phyloP scores from a whole-genome alignment of 2,797 vertebrate species.

The Eutrigla gurnardus region DNA sequence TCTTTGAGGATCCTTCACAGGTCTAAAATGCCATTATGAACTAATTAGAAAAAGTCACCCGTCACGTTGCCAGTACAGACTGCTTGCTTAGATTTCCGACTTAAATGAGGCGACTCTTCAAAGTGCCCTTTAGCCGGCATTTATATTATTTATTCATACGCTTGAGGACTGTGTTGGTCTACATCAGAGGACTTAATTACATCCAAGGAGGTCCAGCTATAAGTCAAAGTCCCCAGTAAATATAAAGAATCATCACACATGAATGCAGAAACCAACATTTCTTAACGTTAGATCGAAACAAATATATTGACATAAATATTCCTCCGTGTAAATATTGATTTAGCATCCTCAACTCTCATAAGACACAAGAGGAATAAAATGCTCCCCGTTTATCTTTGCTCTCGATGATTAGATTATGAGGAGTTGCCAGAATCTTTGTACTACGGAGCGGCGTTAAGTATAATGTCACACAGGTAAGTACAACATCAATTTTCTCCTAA shows the following conservation, averaged over 20 bases:
- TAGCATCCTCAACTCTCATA: background rate
- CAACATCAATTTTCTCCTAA: background rate
- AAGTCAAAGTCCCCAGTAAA: slow-evolving; percentile 18
- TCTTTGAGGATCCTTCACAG: slow-evolving; percentile 4
- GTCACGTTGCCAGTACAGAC: background rate
- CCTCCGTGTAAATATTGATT: background rate
- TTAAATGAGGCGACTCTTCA: slow-evolving; percentile 48
- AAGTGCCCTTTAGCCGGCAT: slow-evolving; percentile 61
- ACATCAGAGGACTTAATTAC: slow-evolving; percentile 62
- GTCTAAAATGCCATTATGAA: slow-evolving; percentile 13
- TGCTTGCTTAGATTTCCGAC: slow-evolving; percentile 6
- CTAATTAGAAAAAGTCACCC: slow-evolving; percentile 23
- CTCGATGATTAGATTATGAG: background rate
- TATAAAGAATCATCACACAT: background rate
- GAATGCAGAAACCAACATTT: slow-evolving; percentile 1
- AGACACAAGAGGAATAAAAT: background rate
- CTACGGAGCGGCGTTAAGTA: background rate
- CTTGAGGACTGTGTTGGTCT: slow-evolving; percentile 40
- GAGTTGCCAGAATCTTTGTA: background rate
- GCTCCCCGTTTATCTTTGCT: background rate
- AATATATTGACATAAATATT: background rate
- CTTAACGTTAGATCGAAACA: background rate
- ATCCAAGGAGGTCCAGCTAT: slow-evolving; percentile 32
- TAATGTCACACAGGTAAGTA: background rate
- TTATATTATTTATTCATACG: slow-evolving; percentile 68